Evolutionary conservation across 2,113 vertebrate species (phyloP).

Genomic region (Nansenia antarctica): DNA sequence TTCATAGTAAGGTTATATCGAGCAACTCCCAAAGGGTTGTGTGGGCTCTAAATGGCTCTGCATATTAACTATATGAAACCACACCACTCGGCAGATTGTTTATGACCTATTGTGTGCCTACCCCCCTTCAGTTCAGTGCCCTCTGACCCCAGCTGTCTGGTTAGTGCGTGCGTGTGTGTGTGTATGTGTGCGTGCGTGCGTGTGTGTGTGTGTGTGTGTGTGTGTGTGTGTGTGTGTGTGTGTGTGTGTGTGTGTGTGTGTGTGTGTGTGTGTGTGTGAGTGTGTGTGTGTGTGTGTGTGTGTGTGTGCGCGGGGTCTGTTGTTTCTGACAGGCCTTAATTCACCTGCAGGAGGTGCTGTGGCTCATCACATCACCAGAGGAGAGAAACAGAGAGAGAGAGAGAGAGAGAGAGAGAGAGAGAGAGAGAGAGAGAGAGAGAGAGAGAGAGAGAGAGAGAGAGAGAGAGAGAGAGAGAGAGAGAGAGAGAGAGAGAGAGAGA

Average conservation of each 20-base stretch:
- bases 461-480: conserved; percentile 2
- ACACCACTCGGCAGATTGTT: too few relatives aligned
- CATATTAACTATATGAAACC: background rate
- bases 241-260: background rate
- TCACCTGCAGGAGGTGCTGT: conserved; percentile 83
- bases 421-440: background rate
- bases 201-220: conserved; percentile 10
- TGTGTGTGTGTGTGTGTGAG: background rate
- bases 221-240: background rate
- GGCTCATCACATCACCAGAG: conserved; percentile 59
- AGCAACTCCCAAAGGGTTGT: conserved; percentile 36
- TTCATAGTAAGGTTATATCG: background rate
- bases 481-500: background rate
- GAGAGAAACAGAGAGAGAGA: conserved; percentile 68
- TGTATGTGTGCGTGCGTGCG: background rate
- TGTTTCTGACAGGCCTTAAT: conserved; percentile 18
- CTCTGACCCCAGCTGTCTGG: too few relatives aligned
- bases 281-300: background rate
- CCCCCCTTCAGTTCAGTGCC: background rate
- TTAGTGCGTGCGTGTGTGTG: background rate
- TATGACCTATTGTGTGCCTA: background rate
- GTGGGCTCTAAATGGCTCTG: conserved; percentile 31
- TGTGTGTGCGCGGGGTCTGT: conserved; percentile 2
- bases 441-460: conserved; percentile 27
- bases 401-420: conserved; percentile 36